These are phyloP conservation scores for Lepus oiostolus DNA, from an alignment of 2,797 vertebrate genomes.

Conservation along the genomic window DNA sequence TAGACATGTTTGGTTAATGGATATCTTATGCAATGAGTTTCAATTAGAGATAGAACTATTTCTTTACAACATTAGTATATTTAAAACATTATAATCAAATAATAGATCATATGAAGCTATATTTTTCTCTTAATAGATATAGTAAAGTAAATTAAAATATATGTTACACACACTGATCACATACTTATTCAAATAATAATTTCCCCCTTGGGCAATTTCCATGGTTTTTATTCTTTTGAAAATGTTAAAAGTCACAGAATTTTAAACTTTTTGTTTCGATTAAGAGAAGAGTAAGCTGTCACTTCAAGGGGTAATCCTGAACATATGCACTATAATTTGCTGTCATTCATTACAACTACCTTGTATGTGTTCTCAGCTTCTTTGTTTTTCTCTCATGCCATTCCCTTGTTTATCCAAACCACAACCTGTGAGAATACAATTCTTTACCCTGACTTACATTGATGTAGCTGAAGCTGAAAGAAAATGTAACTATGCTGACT, in stretches of 20 bases:
- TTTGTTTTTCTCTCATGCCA: conserved; percentile 8
- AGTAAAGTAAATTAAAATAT: conserved; percentile 38
- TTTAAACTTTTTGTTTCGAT: conserved; percentile 53
- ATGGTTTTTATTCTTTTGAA: conserved; percentile 56
- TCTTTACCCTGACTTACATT: background rate
- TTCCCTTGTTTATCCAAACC: conserved; percentile 48
- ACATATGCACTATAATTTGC: conserved; percentile 15
- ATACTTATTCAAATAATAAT: conserved; percentile 44
- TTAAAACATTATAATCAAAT: conserved; percentile 14
- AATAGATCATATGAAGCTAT: background rate
- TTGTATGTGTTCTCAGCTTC: background rate
- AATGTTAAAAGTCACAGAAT: conserved; percentile 38
- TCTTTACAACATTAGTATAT: conserved; percentile 51
- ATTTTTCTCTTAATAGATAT: conserved; percentile 37
- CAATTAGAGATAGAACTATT: background rate
- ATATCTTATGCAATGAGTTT: conserved; percentile 26
- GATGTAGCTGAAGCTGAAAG: background rate
- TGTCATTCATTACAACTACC: background rate
- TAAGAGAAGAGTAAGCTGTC: conserved; percentile 49
- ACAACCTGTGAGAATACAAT: background rate
- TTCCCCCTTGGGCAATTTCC: background rate
- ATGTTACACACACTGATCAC: conserved; percentile 5
- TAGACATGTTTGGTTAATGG: background rate
- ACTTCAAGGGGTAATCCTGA: conserved; percentile 35
- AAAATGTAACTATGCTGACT: background rate